Evolutionary conservation across 1,140 invertebrate species (phyloP).

Genomic region (Drosophila orosa): DNA sequence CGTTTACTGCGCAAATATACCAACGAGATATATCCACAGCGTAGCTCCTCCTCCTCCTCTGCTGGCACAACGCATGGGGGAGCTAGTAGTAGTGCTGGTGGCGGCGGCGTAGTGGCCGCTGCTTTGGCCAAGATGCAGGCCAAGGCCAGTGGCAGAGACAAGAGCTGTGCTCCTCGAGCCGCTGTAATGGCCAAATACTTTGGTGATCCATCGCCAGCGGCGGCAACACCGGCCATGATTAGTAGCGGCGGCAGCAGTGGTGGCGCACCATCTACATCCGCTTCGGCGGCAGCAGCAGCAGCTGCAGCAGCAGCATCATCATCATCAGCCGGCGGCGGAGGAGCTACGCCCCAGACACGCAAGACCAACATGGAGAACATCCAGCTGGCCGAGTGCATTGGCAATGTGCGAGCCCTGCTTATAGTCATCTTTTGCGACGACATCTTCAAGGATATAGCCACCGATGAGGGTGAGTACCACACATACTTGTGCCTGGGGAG

Average conservation of each 20-base stretch:
- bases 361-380: slow-evolving; percentile 89
- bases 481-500: background rate
- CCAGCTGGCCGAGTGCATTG: slow-evolving; percentile 93
- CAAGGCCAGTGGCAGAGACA: slow-evolving; percentile 86
- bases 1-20: slow-evolving; percentile 93
- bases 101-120: slow-evolving; percentile 83
- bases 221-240: slow-evolving; percentile 11
- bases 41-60: slow-evolving; percentile 20
- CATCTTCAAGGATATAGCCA: slow-evolving; percentile 85
- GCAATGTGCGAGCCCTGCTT: slow-evolving; percentile 92
- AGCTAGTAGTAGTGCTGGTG: background rate
- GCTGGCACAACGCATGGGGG: background rate
- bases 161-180: slow-evolving; percentile 43
- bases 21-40: slow-evolving; percentile 94
- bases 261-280: slow-evolving; percentile 23
- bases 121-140: slow-evolving; percentile 86
- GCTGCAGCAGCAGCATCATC: background rate
- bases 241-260: slow-evolving; percentile 17
- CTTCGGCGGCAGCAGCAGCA: background rate
- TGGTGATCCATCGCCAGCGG: slow-evolving; percentile 27
- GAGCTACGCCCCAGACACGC: slow-evolving; percentile 62
- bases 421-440: slow-evolving; percentile 93
- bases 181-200: slow-evolving; percentile 53
- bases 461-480: slow-evolving; percentile 64
- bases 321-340: background rate